Evolutionary conservation across 2,113 vertebrate genomes (phyloP), one percentile per base, ranked within the genome.

Genomic region (Trematomus loennbergii): DNA sequence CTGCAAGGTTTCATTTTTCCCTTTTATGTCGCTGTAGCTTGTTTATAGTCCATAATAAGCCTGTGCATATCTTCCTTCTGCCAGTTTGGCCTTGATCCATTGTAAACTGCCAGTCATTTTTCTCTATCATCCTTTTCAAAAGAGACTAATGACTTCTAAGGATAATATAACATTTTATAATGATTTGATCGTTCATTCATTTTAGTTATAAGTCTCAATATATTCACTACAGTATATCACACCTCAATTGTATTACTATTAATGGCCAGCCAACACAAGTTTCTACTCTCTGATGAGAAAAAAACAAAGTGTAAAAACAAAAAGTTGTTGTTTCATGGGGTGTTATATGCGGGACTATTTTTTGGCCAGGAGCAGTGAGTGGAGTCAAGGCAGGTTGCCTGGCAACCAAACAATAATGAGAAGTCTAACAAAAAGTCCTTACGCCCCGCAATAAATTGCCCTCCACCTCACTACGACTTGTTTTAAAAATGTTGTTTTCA

Each of bases 21-120:
- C 76, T 89, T 91, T 84, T 88, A 86, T 89, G 88, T 83, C 17
- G 52, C 63, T 61, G 75, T 87, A 82, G 88, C 93, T 89, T 94
- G 89, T 93, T 93, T 90, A 91, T 84, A 79, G 81, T 86, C 75
- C 77, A 85, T 87, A 88, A 88, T 91, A 91, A 90, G 88, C 81
- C 79, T 58, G 72, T 52, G 67, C 87, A 88, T 89, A 79, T 80
- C 89, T 85, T 76, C 85, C 68, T 79, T 75, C 81, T 89, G 89
- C 88, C 83, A 85, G 84, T 75, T 89, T 90, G 87, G 89, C 83
- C 66, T 50, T 8, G 33, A 54, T 90, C 84, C 89, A 85, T 68
- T 64, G 33, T 72, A 69, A 87, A 87, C 83, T 84, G 81, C 81
- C 76, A 71, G 76, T 75, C 48, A 49, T 65, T 75, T 66, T 74